Conservation (phyloP, 1,140 invertebrate species). For the Drosophila bocqueti region DNA sequence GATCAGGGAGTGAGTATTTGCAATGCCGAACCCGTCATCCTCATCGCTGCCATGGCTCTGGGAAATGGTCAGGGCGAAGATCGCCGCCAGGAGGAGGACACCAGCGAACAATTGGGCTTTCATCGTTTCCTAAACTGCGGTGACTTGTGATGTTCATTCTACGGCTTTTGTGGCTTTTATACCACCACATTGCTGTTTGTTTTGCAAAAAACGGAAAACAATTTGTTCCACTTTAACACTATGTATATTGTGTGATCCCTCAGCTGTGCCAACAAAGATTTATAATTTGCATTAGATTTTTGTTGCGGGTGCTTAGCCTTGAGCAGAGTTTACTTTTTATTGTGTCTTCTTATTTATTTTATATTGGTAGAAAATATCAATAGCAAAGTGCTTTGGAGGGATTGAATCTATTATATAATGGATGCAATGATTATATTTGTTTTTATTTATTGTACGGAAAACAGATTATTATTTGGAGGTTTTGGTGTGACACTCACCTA, state of each 20-base stretch:
- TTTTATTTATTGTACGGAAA: not conserved
- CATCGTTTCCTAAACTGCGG: slow-evolving; percentile 16
- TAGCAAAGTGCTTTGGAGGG: not conserved
- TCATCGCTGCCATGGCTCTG: not conserved
- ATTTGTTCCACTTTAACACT: slow-evolving; percentile 14
- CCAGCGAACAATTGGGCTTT: slow-evolving; percentile 12
- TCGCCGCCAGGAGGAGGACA: slow-evolving; percentile 14
- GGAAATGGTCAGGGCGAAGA: slow-evolving; percentile 6
- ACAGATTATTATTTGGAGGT: not conserved
- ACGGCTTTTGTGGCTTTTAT: slow-evolving; percentile 22
- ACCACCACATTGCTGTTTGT: slow-evolving; percentile 27
- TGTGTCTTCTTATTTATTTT: not conserved
- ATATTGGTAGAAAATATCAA: slow-evolving; percentile 4
- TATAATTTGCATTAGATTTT: slow-evolving; percentile 21
- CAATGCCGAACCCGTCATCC: slow-evolving; percentile 16
- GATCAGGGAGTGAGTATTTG: not conserved
- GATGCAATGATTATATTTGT: not conserved
- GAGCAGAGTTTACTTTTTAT: not conserved
- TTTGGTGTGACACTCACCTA: not conserved
- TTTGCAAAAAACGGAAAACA: slow-evolving; percentile 30
- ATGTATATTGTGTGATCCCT: slow-evolving; percentile 3
- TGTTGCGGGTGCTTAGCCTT: slow-evolving; percentile 14
- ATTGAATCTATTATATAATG: not conserved
- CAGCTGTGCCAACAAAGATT: slow-evolving; percentile 35
- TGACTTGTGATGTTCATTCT: slow-evolving; percentile 8